Base-by-base conservation (phyloP, 2,797 vertebrate genomes). In the Intellagama lesueurii region DNA sequence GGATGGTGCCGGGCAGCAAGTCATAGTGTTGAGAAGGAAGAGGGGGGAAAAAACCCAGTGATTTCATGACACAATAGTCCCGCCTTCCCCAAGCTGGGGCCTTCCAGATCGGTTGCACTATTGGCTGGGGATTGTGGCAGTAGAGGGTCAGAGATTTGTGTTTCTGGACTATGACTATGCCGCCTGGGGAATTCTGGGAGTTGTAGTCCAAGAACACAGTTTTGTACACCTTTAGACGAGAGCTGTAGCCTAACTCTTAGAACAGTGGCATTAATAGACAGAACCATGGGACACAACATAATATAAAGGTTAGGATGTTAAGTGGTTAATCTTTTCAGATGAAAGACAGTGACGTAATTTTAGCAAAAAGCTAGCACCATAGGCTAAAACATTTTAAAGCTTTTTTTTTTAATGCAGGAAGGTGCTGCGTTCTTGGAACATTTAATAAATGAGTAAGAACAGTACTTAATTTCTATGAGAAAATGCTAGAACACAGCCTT, bases 1-100 rank as follows among this genome's bases (percentile, higher is more conserved):
- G 64, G 75, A 49, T 75, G 44, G 49, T 8, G 0, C 0, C 22
- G 0, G 6, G 44, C 1, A 73, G 30, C n/a, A 69, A 52, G 26
- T 1, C 8, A 81, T 26, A 6, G 78, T 0, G 0, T 72, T 28
- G 52, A 3, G 1, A 30, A 72, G 68, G 32, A n/a, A 32, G 47
- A 12, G 47, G 22, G 22, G 69, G 17, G 11, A 35, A 24, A 12
- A 64, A 79, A 26, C 66, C 32, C 24, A 14, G 47, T 1, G 5
- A 11, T 30, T 75, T 26, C 69, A 32, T 24, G 52, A 64, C 12
- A 49, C 9, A 49, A 24, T 0, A 70, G 35, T 26, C 14, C 47
- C 16, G 14, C 14, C n/a, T 85, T 49, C 47, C 17, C 47, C 49
- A 44, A 14, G 69, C 30, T 52, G 28, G 8, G 19, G 1, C 14